A percentile compares a stretch with the other conserved stretches of the same genome.
These are phyloP conservation scores for Colostygia pectinataria DNA, from an alignment of 2,888 invertebrate genomes.

Conservation along the genomic window DNA sequence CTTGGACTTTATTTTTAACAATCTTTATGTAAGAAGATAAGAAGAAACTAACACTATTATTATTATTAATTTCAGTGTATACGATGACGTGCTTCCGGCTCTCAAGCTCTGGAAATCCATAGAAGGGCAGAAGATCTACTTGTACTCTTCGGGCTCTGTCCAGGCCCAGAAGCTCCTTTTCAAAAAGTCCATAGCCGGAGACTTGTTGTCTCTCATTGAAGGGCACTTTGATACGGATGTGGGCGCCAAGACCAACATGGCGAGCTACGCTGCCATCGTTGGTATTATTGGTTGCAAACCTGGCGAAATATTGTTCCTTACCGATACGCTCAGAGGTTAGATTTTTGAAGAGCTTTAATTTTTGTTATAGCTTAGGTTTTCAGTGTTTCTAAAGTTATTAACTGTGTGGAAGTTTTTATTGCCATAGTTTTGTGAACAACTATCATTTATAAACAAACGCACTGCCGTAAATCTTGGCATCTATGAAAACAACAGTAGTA, in stretches of 20 bases:
- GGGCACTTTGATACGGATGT: slow-evolving; percentile 94
- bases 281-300: slow-evolving; percentile 85
- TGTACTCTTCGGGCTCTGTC: slow-evolving; percentile 96
- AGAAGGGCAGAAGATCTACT: slow-evolving; percentile 87
- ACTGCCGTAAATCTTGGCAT: too few relatives aligned
- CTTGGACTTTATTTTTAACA: too few relatives aligned
- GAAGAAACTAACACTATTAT: too few relatives aligned
- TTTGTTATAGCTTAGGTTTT: too few relatives aligned
- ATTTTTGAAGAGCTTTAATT: not conserved
- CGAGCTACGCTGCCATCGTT: slow-evolving; percentile 91
- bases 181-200: slow-evolving; percentile 88
- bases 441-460: too few relatives aligned
- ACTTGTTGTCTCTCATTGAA: slow-evolving; percentile 87
- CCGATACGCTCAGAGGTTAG: slow-evolving; percentile 91
- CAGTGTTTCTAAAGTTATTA: too few relatives aligned
- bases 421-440: too few relatives aligned
- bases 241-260: slow-evolving; percentile 90
- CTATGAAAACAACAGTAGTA: too few relatives aligned
- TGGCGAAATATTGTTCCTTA: slow-evolving; percentile 91
- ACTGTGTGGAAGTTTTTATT: too few relatives aligned
- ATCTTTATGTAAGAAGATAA: too few relatives aligned
- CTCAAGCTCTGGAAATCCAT: slow-evolving; percentile 88
- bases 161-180: slow-evolving; percentile 95
- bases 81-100: slow-evolving; percentile 90
- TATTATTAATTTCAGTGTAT: slow-evolving; percentile 87